phyloP scores from a whole-genome alignment of 2,888 invertebrate species.

The Eretmocerus hayati region DNA sequence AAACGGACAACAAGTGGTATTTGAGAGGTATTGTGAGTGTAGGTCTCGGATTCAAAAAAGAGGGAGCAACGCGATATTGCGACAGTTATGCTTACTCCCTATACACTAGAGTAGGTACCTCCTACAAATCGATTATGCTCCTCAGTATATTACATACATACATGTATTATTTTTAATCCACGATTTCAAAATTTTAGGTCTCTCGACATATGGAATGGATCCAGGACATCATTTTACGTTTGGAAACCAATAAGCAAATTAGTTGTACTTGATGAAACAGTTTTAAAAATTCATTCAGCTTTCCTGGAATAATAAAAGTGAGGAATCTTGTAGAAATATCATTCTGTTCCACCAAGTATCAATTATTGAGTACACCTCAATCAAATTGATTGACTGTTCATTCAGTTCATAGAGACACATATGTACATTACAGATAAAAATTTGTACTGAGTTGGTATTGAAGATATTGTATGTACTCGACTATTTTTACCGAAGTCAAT shows the following conservation, averaged over 20 bases:
- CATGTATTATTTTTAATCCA: too few species aligned
- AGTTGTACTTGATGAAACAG: neutral
- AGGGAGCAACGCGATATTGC: constrained; percentile 31
- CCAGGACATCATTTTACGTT: constrained; percentile 31
- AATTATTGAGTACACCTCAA: too few species aligned
- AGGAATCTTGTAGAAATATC: neutral
- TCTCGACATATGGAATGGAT: constrained; percentile 38
- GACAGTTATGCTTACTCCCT: constrained; percentile 39
- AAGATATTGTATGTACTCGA: too few species aligned
- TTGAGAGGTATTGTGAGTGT: constrained; percentile 48
- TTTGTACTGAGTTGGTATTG: too few species aligned
- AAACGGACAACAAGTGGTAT: constrained; percentile 39
- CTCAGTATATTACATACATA: too few species aligned
- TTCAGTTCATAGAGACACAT: neutral
- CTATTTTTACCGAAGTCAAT: too few species aligned
- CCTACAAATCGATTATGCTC: too few species aligned
- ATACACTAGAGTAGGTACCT: constrained; percentile 41
- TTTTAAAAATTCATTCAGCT: neutral
- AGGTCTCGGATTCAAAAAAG: constrained; percentile 30
- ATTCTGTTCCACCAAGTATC: too few species aligned
- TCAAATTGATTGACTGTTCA: too few species aligned
- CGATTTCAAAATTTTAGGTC: too few species aligned
- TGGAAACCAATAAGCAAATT: constrained; percentile 25
- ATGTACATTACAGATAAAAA: neutral
- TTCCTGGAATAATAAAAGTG: neutral